phyloP scores from a whole-genome alignment of 2,113 vertebrate genomes.

The Pitta sordida region DNA sequence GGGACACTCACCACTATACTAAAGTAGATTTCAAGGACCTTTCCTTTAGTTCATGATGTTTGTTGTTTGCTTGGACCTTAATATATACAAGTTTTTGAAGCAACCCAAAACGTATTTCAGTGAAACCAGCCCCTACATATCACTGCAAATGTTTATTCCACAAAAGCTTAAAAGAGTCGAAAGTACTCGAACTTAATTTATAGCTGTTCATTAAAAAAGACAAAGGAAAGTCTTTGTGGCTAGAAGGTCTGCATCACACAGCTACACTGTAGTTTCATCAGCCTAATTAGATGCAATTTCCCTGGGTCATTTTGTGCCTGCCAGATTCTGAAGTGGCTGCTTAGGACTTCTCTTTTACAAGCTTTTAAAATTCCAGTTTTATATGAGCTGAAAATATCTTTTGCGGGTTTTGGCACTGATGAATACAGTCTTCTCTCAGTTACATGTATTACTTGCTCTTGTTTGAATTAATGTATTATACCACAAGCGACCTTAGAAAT shows the following conservation, averaged over 20 bases:
- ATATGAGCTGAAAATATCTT: background rate
- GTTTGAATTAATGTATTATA: background rate
- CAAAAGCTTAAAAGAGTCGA: background rate
- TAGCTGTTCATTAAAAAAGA: background rate
- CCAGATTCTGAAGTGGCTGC: background rate
- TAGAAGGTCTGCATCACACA: background rate
- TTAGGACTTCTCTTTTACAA: background rate
- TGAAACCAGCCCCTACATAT: background rate
- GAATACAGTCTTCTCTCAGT: background rate
- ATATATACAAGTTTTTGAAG: background rate
- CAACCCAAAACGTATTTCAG: background rate
- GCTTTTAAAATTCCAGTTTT: background rate
- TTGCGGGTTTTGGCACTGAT: background rate
- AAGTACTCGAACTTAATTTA: background rate
- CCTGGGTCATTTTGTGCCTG: background rate
- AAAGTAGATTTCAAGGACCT: too few species aligned
- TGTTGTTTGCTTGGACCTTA: background rate
- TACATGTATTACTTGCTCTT: background rate
- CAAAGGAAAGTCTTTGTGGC: background rate
- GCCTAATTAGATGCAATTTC: background rate
- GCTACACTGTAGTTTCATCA: background rate
- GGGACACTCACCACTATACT: too few species aligned
- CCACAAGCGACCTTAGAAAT: background rate
- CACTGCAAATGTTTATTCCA: background rate
- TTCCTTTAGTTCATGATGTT: background rate